Evolutionary conservation across 2,113 vertebrate species (phyloP).

Genomic region (Abramis brama): DNA sequence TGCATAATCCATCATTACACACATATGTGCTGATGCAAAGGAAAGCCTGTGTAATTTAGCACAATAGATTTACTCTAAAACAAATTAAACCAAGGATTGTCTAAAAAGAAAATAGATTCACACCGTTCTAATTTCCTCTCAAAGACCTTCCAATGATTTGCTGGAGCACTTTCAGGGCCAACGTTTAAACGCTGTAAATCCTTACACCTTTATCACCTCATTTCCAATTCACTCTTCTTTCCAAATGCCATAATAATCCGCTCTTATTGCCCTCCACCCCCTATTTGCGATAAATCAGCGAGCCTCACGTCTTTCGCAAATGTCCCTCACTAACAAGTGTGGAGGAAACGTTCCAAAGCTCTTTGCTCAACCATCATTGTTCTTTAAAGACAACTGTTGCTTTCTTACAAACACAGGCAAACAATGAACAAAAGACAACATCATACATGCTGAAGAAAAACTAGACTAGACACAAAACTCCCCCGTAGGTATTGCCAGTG

Average conservation of each 20-base stretch:
- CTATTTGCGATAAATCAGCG: slow-evolving; percentile 17
- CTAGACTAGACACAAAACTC: background rate
- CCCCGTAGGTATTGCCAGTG: background rate
- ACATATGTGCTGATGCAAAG: background rate
- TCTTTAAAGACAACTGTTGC: background rate
- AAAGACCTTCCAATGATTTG: slow-evolving; percentile 44
- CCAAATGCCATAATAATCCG: slow-evolving; percentile 50
- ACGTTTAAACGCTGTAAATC: slow-evolving; percentile 49
- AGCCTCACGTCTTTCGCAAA: background rate
- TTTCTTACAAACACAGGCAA: background rate
- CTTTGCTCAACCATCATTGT: background rate
- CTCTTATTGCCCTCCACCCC: slow-evolving; percentile 27
- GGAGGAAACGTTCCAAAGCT: background rate
- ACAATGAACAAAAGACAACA: slow-evolving; percentile 15
- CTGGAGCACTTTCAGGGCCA: slow-evolving; percentile 38
- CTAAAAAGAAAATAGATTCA: slow-evolving; percentile 16
- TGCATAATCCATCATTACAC: background rate
- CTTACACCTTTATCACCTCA: slow-evolving; percentile 46
- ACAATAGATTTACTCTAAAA: slow-evolving; percentile 18
- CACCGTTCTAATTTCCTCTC: slow-evolving; percentile 27
- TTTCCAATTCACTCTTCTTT: slow-evolving; percentile 43
- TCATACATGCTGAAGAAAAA: background rate
- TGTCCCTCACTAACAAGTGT: slow-evolving; percentile 7
- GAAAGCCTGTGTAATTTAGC: background rate
- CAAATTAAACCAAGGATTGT: slow-evolving; percentile 4